Conservation (phyloP, 1,140 invertebrate genomes). For the Atopsyche davidsoni region DNA sequence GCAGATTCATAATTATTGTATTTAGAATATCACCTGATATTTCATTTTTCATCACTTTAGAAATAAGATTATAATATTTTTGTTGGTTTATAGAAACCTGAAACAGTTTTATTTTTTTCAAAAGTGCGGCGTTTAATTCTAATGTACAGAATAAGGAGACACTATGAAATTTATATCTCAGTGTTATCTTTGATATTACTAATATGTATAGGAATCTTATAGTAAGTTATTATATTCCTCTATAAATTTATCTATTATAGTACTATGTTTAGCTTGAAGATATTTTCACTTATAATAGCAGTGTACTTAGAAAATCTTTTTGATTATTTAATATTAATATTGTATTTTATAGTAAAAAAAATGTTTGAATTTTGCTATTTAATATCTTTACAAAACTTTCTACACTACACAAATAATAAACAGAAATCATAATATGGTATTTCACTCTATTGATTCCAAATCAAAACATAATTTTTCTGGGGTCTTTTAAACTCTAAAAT, state of each 20-base stretch:
- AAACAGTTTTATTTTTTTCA: constrained; percentile 25
- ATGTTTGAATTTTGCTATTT: no score
- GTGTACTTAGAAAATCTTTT: constrained; percentile 14
- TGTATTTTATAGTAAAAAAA: no score
- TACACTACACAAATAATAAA: no score
- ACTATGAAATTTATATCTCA: constrained; percentile 23
- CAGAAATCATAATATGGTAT: no score
- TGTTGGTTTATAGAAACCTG: constrained; percentile 30
- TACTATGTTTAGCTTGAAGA: constrained; percentile 12
- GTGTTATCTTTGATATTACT: constrained; percentile 28
- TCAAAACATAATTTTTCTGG: no score
- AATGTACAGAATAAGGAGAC: constrained; percentile 30
- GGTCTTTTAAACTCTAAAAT: no score
- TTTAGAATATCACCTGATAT: constrained; percentile 4
- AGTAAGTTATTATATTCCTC: constrained; percentile 19
- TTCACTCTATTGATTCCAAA: no score
- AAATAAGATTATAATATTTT: constrained; percentile 29
- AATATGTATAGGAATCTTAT: constrained; percentile 22
- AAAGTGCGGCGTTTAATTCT: constrained; percentile 31
- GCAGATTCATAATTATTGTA: not conserved
- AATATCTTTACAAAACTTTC: no score
- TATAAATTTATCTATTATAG: constrained; percentile 18
- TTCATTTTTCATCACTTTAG: constrained; percentile 26
- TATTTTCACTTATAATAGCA: constrained; percentile 25
- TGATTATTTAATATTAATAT: no score